Evolutionary conservation across 2,888 invertebrate genomes (phyloP), one percentile per base, ranked within the genome.

Genomic region (Agrilus mali): DNA sequence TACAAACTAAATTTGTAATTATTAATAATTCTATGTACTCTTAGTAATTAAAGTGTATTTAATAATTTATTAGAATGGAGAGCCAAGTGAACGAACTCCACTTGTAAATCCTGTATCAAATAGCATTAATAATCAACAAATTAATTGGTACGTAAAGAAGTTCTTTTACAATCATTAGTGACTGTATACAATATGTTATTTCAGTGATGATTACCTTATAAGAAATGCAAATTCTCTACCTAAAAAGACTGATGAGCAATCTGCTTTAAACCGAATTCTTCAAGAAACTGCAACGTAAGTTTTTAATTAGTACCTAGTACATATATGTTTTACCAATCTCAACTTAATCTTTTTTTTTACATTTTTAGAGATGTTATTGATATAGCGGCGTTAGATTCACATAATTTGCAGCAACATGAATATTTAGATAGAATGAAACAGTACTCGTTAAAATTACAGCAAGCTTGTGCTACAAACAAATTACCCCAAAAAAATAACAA

Each of bases 271-370:
- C 62, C 80, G 85, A 68, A 89, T 93, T 67, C 74, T 94, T 41
- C 87, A 89, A 60, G 87, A 89, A 67, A 89, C 89, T 49, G 89
- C 90, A 41, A 85, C 85, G 90, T 92, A 69, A 73, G 80, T 72
- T 33, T 44, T 38, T 40, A 15, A 15, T 20, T 41, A 15, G n/a
- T 27, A 13, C 16, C n/a, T n/a, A 34, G 17, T 16, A 17, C 12
- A 40, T 13, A 12, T 12, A 40, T 33, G 6, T 20, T 16, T 12
- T n/a, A 20, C 4, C 20, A 20, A 20, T 38, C 7, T 32, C n/a
- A 33, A 32, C 6, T 38, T 32, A 32, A 32, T 33, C n/a, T 6
- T 12, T 16, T 14, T 41, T 35, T 35, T n/a, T n/a, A n/a, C n/a
- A 32, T 38, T 56, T 70, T 7, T 67, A 90, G 90, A 46, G 89